These are phyloP conservation scores for Sciurus niger DNA, from an alignment of 2,113 vertebrate genomes.

Conservation along the genomic window DNA sequence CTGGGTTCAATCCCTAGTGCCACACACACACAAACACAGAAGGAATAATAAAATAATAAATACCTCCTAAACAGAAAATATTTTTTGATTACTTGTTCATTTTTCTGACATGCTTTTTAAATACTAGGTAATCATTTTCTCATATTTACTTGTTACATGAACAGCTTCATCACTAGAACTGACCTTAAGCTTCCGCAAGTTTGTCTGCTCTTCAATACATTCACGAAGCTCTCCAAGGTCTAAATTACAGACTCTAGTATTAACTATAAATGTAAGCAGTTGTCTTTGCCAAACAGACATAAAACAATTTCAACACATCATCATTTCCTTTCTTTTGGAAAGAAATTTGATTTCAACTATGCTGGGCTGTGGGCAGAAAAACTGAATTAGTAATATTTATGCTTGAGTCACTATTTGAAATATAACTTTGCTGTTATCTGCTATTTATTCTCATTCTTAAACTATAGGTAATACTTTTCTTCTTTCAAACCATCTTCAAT, in stretches of 20 bases:
- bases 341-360: not conserved
- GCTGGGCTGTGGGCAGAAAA: not conserved
- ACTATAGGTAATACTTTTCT: not conserved
- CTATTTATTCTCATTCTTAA: not conserved
- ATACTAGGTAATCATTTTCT: not conserved
- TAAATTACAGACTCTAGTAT: not conserved
- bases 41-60: not conserved
- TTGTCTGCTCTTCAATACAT: not conserved
- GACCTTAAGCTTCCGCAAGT: not conserved
- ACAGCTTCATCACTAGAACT: not conserved
- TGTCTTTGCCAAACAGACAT: not conserved
- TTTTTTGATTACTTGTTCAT: not conserved
- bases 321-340: constrained; percentile 8
- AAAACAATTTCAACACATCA: not conserved
- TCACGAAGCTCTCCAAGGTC: not conserved
- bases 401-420: not conserved
- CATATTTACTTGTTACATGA: not conserved
- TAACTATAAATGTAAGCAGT: not conserved
- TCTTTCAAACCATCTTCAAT: not conserved
- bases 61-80: not conserved
- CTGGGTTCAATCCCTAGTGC: too few species aligned
- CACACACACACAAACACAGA: too few species aligned
- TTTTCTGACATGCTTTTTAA: not conserved
- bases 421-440: not conserved
- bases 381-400: not conserved